These are phyloP conservation scores for Heliconius nattereri DNA, from an alignment of 1,140 invertebrate species.

Conservation along the genomic window DNA sequence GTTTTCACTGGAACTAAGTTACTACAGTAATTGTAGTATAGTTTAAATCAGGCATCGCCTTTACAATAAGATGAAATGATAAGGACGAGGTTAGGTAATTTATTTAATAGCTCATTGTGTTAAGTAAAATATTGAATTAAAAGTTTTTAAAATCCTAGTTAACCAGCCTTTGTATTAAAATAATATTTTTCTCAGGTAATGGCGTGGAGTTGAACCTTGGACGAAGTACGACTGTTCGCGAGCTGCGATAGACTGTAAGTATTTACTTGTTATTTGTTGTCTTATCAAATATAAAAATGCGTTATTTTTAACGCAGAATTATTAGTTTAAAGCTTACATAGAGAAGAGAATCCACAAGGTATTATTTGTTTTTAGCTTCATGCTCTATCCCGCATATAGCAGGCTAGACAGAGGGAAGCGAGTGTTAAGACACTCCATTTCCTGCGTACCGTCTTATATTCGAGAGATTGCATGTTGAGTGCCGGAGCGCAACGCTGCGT, in stretches of 20 bases:
- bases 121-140: conserved; percentile 23
- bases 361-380: no score
- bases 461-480: no score
- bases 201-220: conserved; percentile 59
- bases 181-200: conserved; percentile 52
- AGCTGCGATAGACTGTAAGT: conserved; percentile 67
- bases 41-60: conserved; percentile 28
- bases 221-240: conserved; percentile 54
- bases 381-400: no score
- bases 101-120: conserved; percentile 31
- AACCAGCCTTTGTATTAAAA: background rate
- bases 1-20: conserved; percentile 24
- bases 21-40: background rate
- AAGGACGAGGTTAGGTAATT: conserved; percentile 39
- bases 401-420: no score
- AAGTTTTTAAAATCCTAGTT: conserved; percentile 2
- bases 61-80: conserved; percentile 32
- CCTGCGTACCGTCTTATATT: no score
- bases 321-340: no score
- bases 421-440: no score
- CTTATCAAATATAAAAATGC: background rate
- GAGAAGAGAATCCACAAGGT: no score
- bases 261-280: conserved; percentile 21
- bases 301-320: background rate
- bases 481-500: no score